Base-by-base conservation (phyloP, 2,797 vertebrate species). In the Neosilurus mollespiculum region DNA sequence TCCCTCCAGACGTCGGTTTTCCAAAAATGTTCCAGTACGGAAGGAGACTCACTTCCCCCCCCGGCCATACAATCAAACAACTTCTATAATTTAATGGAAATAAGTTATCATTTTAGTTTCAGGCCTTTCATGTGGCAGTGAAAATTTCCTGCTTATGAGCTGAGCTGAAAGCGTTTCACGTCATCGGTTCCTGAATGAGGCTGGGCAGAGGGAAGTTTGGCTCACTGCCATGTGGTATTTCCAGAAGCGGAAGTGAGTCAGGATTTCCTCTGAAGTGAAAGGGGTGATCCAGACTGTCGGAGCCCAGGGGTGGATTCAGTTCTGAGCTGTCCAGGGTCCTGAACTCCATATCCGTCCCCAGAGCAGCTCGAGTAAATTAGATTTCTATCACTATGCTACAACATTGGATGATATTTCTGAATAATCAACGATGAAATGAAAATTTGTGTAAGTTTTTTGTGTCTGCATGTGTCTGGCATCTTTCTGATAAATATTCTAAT, bases 241-340 rank as follows among this genome's bases (percentile, higher is more conserved):
- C 56, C 30, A 54, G 69, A 49, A 79, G 18, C 1, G 58, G 67
- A 53, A 53, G 24, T 71, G 37, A 78, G 75, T 71, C 34, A 79
- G 66, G 34, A 66, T 83, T 62, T 82, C 67, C 61, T 69, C 51
- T 16, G 11, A 75, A 79, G 16, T 12, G 7, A 69, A 72, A 37
- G 18, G 37, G 22, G 58, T 56, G 66, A 71, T 51, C 62, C 81
- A 14, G 61, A 61, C 43, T 5, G 11, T 20, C n/a, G 34, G n/a
- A 62, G 24, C 59, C 14, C 59, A 51, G 61, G 9, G 24, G 24
- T 64, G 7, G 61, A 34, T 80, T 62, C 75, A 62, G 14, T 49
- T 80, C 49, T 66, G 88, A 89, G 89, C 88, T 90, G 88, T 88
- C 88, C 89, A 86, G 43, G 87, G 88, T 87, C 87, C 89, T 90